phyloP scores from a whole-genome alignment of 2,797 vertebrate species.

The Discoglossus pictus region DNA sequence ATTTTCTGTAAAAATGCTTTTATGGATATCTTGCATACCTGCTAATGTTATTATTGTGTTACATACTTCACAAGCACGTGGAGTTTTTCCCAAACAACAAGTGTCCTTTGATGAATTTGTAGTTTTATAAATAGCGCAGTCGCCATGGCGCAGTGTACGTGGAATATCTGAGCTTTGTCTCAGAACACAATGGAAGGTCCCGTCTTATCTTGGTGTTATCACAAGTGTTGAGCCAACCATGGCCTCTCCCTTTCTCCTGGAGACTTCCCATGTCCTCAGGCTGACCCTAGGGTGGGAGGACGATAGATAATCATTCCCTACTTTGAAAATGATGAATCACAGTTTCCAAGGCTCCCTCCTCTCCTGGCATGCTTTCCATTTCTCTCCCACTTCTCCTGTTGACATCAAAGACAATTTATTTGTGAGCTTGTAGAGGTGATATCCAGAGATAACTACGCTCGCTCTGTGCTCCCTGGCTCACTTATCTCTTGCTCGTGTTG shows the following conservation, averaged over 20 bases:
- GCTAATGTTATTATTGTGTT: too few relatives aligned
- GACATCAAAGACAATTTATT: constrained; percentile 51
- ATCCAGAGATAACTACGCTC: constrained; percentile 37
- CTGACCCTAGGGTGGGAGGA: constrained; percentile 44
- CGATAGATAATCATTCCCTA: constrained; percentile 47
- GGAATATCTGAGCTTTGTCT: constrained; percentile 47
- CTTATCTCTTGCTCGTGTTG: constrained; percentile 45
- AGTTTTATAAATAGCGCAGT: constrained; percentile 35
- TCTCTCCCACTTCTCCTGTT: constrained; percentile 47
- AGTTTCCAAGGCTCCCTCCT: constrained; percentile 38
- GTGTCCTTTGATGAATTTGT: too few relatives aligned
- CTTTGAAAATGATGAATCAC: constrained; percentile 47
- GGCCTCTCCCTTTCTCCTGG: constrained; percentile 30
- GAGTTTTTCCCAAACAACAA: too few relatives aligned
- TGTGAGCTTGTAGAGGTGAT: constrained; percentile 47
- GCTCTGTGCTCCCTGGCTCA: constrained; percentile 34
- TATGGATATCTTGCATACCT: too few relatives aligned
- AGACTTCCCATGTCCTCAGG: constrained; percentile 49
- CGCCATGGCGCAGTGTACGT: constrained; percentile 23
- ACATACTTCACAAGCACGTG: too few relatives aligned
- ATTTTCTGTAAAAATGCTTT: too few relatives aligned
- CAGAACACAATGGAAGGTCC: constrained; percentile 40
- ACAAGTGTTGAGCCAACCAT: constrained; percentile 39
- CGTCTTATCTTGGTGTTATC: constrained; percentile 36
- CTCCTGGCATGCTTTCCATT: constrained; percentile 45